Conservation (phyloP, 2,113 vertebrate genomes). For the Anolis sagrei region DNA sequence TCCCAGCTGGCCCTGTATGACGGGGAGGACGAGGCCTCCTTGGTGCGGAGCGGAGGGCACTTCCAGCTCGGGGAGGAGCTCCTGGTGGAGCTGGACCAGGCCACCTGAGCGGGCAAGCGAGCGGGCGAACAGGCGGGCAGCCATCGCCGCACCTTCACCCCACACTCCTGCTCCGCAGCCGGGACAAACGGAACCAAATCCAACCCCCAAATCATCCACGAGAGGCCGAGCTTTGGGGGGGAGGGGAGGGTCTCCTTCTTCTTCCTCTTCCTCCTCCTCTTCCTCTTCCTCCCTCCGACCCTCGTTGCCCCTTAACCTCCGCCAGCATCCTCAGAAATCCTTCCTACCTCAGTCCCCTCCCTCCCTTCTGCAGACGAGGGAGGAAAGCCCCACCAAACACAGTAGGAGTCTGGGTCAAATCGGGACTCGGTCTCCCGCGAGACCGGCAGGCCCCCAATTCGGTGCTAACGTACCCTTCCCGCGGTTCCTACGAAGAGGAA, state of each 20-base stretch:
- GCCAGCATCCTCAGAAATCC: not conserved
- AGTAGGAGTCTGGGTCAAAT: not conserved
- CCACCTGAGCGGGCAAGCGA: conserved; percentile 16
- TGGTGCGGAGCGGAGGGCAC: conserved; percentile 16
- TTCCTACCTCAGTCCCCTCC: conserved; percentile 33
- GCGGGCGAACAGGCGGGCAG: too few species aligned
- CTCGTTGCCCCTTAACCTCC: not conserved
- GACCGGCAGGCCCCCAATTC: not conserved
- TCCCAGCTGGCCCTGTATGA: conserved; percentile 55
- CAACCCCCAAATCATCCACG: conserved; percentile 7
- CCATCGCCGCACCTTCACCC: not conserved
- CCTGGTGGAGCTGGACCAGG: conserved; percentile 43
- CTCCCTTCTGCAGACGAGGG: not conserved
- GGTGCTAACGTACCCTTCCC: not conserved
- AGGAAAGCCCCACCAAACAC: not conserved
- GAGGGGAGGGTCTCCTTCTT: not conserved
- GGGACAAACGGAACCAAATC: conserved; percentile 34
- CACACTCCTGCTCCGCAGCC: conserved; percentile 18
- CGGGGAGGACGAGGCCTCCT: conserved; percentile 30
- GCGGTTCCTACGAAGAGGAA: not conserved
- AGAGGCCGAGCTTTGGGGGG: not conserved
- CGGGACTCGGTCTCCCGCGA: not conserved
- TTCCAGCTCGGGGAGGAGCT: conserved; percentile 38
- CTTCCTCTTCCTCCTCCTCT: not conserved
- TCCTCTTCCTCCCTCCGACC: not conserved